phyloP scores from a whole-genome alignment of 2,113 vertebrate genomes.

The Sula dactylatra region DNA sequence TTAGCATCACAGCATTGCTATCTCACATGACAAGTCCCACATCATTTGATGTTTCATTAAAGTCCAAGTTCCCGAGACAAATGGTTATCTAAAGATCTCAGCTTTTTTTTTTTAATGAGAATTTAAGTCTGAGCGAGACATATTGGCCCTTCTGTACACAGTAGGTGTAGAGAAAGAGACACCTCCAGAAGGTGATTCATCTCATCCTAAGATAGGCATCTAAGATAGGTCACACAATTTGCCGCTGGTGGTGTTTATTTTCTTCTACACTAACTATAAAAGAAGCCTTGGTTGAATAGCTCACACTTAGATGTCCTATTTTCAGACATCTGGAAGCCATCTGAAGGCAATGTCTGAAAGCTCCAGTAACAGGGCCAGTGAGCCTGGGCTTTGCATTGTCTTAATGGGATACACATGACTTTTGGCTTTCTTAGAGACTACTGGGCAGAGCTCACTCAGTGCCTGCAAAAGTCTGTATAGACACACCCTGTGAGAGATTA shows the following conservation, averaged over 20 bases:
- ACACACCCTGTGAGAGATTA: not conserved
- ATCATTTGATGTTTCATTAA: not conserved
- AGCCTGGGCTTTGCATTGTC: not conserved
- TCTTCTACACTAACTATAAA: slow-evolving; percentile 1
- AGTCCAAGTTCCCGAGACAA: not conserved
- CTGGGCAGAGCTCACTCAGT: not conserved
- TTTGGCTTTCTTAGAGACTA: not conserved
- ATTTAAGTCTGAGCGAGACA: not conserved
- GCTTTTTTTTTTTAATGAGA: not conserved
- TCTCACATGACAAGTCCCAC: not conserved
- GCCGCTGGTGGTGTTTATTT: slow-evolving; percentile 32
- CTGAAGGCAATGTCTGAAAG: not conserved
- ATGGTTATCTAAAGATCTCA: not conserved
- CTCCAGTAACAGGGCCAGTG: not conserved
- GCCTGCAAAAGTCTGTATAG: not conserved
- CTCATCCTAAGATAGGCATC: slow-evolving; percentile 17
- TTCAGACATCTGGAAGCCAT: slow-evolving; percentile 33
- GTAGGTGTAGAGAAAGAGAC: not conserved
- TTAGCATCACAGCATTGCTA: not conserved
- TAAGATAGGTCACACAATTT: not conserved
- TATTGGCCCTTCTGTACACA: not conserved
- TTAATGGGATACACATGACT: not conserved
- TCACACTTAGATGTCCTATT: not conserved
- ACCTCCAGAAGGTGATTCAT: slow-evolving; percentile 36
- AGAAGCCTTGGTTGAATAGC: not conserved